Base-by-base conservation (phyloP, 2,888 invertebrate species). In the Osmoderma eremita region DNA sequence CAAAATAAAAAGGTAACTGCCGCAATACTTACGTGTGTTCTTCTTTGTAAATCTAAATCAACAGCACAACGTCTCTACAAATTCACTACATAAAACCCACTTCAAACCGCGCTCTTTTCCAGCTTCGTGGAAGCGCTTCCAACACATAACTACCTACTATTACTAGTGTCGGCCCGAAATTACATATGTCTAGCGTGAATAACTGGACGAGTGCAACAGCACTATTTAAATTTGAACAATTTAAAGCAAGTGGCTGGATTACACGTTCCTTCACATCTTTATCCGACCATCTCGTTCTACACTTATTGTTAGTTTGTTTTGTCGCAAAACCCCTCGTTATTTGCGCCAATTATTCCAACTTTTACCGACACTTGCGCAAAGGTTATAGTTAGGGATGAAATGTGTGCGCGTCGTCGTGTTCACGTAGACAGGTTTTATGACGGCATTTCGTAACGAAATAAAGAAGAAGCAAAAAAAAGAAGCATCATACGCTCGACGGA, bases 221-320 rank as follows among this genome's bases (percentile, higher is more conserved):
- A 56, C 58, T 49, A 56, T 56, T 56, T 65, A 56, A 65, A 65
- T 65, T 65, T 58, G 39, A 65, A 56, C 58, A 58, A 65, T 58
- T 58, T 65, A 58, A 65, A 54, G 30, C 58, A 49, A 65, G 56
- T 24, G 49, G 49, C 51, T 51, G 39, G 58, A 39, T 65, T 49
- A 22, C 15, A 42, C 42, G 50, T 61, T 61, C 17, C 58, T 15
- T 30, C 45, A 58, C 65, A 58, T 65, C 65, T 49, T 18, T 49
- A 49, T 41, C 24, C 6, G 6, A 3, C 48, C 50, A 50, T 65
- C 65, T 65, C 42, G n/a, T 13, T 65, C 49, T 24, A 3, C 15
- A 1, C n/a, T 18, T 18, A 10, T 48, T 10, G 5, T 49, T 62
- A 17, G 30, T 49, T 12, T 62, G 13, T 30, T 12, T 38, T 62